Evolutionary conservation across 2,113 vertebrate species (phyloP).

Genomic region (Rana temporaria): DNA sequence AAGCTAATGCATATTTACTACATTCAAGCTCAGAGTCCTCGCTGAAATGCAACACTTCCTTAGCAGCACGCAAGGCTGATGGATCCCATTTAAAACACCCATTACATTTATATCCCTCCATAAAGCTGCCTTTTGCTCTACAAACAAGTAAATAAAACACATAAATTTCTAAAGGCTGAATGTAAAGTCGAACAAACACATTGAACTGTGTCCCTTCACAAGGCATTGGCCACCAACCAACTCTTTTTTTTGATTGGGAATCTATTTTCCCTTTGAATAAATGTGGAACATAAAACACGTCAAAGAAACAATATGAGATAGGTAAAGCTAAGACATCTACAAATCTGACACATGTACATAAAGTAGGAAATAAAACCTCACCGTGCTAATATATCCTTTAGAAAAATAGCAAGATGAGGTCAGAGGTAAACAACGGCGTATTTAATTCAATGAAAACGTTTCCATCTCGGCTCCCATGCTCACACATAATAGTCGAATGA

Average conservation of each 20-base stretch:
- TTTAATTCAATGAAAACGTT: not conserved
- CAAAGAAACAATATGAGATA: not conserved
- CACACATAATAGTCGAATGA: not conserved
- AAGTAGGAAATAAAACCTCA: not conserved
- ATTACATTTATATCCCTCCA: not conserved
- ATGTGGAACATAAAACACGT: conserved; percentile 5
- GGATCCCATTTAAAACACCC: not conserved
- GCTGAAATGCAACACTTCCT: too few relatives aligned
- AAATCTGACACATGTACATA: not conserved
- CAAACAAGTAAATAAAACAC: not conserved
- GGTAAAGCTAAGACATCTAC: not conserved
- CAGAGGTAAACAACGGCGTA: not conserved
- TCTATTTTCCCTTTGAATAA: conserved; percentile 1
- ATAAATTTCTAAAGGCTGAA: not conserved
- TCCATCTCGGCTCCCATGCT: not conserved
- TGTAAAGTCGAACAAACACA: not conserved
- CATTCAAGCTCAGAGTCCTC: too few relatives aligned
- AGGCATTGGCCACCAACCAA: not conserved
- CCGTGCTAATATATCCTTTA: not conserved
- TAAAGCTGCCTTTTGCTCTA: not conserved
- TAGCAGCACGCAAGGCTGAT: not conserved
- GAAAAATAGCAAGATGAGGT: conserved; percentile 18
- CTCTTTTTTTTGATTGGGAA: not conserved
- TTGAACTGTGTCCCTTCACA: not conserved
- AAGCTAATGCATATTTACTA: too few relatives aligned